Percentiles rank a stretch among this genome's conserved stretches.
Evolutionary conservation across 2,888 invertebrate genomes (phyloP).

Genomic region (Conchocele bisecta): DNA sequence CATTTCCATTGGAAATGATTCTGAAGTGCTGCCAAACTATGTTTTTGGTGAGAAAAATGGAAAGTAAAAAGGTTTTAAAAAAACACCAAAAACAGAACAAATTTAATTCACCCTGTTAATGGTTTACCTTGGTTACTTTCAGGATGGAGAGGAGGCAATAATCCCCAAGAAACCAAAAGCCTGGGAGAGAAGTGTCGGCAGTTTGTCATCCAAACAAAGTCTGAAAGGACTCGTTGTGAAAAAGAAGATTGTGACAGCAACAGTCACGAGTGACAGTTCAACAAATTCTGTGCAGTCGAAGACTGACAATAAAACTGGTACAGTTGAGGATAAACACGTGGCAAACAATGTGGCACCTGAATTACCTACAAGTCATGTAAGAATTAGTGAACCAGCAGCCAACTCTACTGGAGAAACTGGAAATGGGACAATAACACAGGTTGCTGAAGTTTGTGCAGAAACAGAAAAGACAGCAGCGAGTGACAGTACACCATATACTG

Average conservation of each 20-base stretch:
- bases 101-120: no score
- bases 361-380: background rate
- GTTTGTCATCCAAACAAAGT: slow-evolving; percentile 62
- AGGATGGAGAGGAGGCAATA: slow-evolving; percentile 34
- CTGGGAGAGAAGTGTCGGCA: slow-evolving; percentile 74
- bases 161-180: slow-evolving; percentile 54
- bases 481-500: background rate
- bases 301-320: background rate
- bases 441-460: background rate
- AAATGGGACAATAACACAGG: no score
- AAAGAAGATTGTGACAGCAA: slow-evolving; percentile 44
- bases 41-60: no score
- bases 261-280: background rate
- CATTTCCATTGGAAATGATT: no score
- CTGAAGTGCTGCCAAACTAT: no score
- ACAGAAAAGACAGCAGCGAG: background rate
- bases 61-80: no score
- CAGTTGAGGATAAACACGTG: background rate
- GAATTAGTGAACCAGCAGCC: no score
- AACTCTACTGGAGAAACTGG: no score
- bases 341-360: background rate
- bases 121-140: no score
- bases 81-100: no score
- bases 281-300: background rate
- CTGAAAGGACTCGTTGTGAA: slow-evolving; percentile 69